phyloP scores from a whole-genome alignment of 2,113 vertebrate genomes.

The Thalassarche chlororhynchos region DNA sequence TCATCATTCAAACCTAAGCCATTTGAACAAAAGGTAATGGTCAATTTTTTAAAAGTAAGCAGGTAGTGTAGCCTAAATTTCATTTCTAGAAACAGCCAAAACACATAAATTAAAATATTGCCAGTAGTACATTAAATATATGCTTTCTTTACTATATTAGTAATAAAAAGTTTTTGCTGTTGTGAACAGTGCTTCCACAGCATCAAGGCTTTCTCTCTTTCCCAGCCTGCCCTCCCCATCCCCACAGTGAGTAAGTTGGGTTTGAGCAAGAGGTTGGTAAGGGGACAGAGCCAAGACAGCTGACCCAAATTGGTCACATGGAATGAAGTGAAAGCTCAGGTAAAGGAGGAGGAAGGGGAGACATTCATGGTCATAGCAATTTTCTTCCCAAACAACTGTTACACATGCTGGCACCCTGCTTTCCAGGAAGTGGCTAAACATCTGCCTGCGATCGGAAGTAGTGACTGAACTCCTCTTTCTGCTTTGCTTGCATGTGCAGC shows the following conservation, averaged over 20 bases:
- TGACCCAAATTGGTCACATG: not conserved
- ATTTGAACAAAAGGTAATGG: not conserved
- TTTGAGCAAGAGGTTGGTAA: not conserved
- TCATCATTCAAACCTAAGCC: not conserved
- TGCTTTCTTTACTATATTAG: not conserved
- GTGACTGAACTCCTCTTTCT: not conserved
- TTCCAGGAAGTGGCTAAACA: not conserved
- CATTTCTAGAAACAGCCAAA: not conserved
- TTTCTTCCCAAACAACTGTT: not conserved
- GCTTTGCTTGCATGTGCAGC: not conserved
- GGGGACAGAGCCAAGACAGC: accelerated
- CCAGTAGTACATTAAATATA: not conserved
- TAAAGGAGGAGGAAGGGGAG: not conserved
- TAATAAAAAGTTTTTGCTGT: not conserved
- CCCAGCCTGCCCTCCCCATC: not conserved
- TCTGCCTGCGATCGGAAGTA: not conserved
- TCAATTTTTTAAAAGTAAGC: not conserved
- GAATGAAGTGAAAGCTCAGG: not conserved
- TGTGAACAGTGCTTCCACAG: not conserved
- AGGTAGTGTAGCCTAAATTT: not conserved
- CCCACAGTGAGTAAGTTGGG: accelerated
- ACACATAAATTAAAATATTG: not conserved
- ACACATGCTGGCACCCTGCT: not conserved
- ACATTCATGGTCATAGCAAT: not conserved
- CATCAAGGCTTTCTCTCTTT: not conserved